Conservation (phyloP, 2,797 vertebrate genomes). For the Dallia pectoralis region DNA sequence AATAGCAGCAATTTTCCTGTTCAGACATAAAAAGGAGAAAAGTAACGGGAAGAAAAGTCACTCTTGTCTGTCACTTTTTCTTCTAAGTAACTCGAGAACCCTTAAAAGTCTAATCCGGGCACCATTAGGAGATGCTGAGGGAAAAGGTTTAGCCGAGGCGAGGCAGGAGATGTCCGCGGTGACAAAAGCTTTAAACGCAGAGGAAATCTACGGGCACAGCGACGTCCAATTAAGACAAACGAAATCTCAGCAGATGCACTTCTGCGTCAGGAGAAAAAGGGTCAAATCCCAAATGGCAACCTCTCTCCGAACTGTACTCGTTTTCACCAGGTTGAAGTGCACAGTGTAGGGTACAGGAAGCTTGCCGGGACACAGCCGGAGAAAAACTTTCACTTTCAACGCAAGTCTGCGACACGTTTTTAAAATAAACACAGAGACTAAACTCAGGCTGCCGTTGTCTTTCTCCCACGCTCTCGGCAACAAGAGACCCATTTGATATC, state of each 20-base stretch:
- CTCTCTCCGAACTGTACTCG: not conserved
- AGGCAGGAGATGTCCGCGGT: not conserved
- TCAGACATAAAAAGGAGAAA: constrained; percentile 36
- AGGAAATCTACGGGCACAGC: not conserved
- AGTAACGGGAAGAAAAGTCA: constrained; percentile 17
- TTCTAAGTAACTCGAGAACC: not conserved
- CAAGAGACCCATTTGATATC: not conserved
- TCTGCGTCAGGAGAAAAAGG: not conserved
- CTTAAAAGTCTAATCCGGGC: not conserved
- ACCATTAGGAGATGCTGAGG: not conserved
- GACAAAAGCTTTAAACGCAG: constrained; percentile 4
- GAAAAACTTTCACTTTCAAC: not conserved
- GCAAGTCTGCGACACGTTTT: not conserved
- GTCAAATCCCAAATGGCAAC: not conserved
- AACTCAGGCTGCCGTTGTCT: not conserved
- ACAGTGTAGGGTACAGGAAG: not conserved
- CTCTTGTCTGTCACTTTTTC: not conserved
- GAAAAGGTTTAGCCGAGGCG: not conserved
- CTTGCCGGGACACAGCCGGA: not conserved
- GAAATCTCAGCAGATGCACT: not conserved
- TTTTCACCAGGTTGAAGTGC: not conserved
- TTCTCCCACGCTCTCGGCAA: not conserved
- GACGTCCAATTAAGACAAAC: not conserved
- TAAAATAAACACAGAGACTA: not conserved
- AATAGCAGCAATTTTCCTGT: constrained; percentile 44